Percentiles rank a stretch among this genome's conserved stretches.
Conservation (phyloP, 2,797 vertebrate species). For the Falco naumanni region DNA sequence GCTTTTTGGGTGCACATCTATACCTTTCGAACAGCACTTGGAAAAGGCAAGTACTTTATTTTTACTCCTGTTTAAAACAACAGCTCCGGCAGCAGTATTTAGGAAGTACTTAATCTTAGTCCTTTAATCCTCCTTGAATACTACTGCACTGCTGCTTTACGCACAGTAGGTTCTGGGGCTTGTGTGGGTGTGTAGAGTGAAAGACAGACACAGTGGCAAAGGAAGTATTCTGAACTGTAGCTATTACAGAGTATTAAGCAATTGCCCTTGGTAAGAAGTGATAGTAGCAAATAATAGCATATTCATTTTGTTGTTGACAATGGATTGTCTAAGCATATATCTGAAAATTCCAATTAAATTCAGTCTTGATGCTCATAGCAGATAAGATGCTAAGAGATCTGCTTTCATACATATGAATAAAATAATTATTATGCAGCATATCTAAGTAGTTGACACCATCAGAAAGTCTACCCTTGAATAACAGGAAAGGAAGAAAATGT, state of each 20-base stretch:
- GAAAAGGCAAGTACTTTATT: neutral
- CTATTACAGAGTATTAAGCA: neutral
- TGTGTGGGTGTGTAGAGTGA: neutral
- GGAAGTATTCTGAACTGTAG: neutral
- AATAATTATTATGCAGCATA: conserved; percentile 54
- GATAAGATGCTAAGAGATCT: conserved; percentile 3
- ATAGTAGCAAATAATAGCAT: neutral
- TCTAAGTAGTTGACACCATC: conserved; percentile 1
- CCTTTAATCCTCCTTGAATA: conserved; percentile 63
- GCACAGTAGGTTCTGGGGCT: neutral
- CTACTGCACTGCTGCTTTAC: conserved; percentile 24
- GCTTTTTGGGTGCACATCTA: neutral
- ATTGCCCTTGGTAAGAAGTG: neutral
- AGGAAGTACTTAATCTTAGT: conserved; percentile 1
- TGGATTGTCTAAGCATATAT: neutral
- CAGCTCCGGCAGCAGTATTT: neutral
- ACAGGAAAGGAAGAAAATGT: neutral
- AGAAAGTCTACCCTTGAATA: conserved; percentile 39
- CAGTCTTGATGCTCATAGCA: conserved; percentile 12
- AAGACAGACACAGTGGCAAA: neutral
- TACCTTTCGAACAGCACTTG: neutral
- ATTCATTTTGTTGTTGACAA: conserved; percentile 5
- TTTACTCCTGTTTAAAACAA: neutral
- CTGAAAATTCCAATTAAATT: neutral
- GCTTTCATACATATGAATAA: conserved; percentile 47